phyloP scores from a whole-genome alignment of 2,888 invertebrate species.

The Germaria angustata region DNA sequence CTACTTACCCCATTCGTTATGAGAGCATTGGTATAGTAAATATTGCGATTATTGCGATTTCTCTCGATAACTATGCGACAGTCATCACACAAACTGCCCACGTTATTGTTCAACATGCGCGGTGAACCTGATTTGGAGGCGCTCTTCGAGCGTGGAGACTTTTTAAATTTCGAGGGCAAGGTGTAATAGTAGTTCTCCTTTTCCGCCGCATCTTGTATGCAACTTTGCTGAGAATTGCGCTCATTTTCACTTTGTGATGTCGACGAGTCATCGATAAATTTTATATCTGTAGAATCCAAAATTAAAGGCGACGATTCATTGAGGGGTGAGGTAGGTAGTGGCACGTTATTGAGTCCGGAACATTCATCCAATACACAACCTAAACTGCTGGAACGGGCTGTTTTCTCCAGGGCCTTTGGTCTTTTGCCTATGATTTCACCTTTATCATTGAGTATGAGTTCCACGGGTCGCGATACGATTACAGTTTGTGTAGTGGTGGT shows the following conservation, averaged over 20 bases:
- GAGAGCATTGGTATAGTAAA: slow-evolving; percentile 70
- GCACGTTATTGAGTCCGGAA: slow-evolving; percentile 40
- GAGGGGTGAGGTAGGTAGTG: slow-evolving; percentile 50
- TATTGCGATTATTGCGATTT: slow-evolving; percentile 76
- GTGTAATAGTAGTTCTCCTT: slow-evolving; percentile 57
- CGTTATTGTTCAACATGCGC: slow-evolving; percentile 68
- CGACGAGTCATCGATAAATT: slow-evolving; percentile 78
- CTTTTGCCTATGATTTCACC: slow-evolving; percentile 74
- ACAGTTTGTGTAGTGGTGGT: slow-evolving; percentile 77
- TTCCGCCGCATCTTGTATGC: slow-evolving; percentile 48
- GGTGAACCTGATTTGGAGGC: slow-evolving; percentile 28
- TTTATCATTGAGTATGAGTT: slow-evolving; percentile 74
- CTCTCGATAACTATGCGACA: slow-evolving; percentile 75
- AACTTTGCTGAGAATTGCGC: slow-evolving; percentile 70
- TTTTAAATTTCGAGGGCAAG: slow-evolving; percentile 62
- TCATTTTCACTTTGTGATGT: slow-evolving; percentile 77
- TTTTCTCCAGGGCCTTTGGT: slow-evolving; percentile 63
- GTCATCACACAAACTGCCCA: slow-evolving; percentile 74
- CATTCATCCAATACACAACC: slow-evolving; percentile 76
- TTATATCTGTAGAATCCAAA: slow-evolving; percentile 71
- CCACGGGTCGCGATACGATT: slow-evolving; percentile 74
- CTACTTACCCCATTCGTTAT: slow-evolving; percentile 65
- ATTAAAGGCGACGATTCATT: slow-evolving; percentile 56
- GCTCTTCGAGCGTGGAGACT: slow-evolving; percentile 47
- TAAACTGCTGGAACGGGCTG: slow-evolving; percentile 76